A percentile compares a stretch with the other conserved stretches of the same genome.
Evolutionary conservation across 2,797 vertebrate species (phyloP).

Genomic region (Peromyscus aztecus): DNA sequence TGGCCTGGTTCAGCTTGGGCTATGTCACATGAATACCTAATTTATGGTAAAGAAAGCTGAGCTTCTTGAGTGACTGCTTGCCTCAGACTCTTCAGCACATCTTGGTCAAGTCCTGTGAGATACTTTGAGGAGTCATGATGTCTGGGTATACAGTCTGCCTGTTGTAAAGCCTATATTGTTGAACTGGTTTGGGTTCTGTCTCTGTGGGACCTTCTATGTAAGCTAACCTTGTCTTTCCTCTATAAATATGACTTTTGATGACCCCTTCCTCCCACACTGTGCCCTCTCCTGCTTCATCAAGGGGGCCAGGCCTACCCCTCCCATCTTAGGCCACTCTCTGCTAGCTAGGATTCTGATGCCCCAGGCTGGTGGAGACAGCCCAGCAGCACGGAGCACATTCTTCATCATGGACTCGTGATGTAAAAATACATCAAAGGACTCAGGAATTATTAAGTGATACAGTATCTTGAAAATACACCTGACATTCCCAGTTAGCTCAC

Average conservation of each 20-base stretch:
- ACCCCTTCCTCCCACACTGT: background rate
- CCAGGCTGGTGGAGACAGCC: constrained; percentile 47
- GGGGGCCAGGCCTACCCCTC: background rate
- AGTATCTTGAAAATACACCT: constrained; percentile 66
- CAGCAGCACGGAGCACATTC: constrained; percentile 52
- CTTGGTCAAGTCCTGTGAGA: background rate
- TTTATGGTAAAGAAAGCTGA: background rate
- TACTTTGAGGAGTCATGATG: background rate
- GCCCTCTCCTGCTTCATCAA: background rate
- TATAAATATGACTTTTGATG: background rate
- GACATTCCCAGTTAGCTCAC: constrained; percentile 68
- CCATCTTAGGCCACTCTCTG: background rate
- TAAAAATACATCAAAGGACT: constrained; percentile 82
- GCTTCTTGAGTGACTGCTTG: background rate
- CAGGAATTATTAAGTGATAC: constrained; percentile 75
- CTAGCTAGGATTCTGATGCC: background rate
- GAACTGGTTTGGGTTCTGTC: background rate
- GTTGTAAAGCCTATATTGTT: background rate
- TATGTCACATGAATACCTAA: background rate
- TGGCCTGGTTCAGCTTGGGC: background rate
- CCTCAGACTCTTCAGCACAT: background rate
- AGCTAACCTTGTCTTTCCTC: background rate
- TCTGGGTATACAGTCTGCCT: background rate
- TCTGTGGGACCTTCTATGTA: background rate
- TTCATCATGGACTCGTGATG: constrained; percentile 66